These are phyloP conservation scores for Anguilla rostrata DNA, from an alignment of 2,113 vertebrate genomes.

Conservation along the genomic window DNA sequence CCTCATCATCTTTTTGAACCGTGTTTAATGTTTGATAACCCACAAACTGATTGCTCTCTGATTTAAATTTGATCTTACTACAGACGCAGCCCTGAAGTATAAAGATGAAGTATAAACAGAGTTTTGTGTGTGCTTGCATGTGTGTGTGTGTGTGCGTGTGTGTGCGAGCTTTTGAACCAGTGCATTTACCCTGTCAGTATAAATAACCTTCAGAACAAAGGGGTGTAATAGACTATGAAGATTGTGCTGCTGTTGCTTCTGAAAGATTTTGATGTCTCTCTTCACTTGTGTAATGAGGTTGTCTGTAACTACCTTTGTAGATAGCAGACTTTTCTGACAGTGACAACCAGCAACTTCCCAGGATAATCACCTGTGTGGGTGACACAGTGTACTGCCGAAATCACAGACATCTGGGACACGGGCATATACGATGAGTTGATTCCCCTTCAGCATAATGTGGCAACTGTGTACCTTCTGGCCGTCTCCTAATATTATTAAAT, in stretches of 20 bases:
- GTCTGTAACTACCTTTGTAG: neutral
- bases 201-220: neutral
- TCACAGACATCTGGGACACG: constrained; percentile 40
- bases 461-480: constrained; percentile 6
- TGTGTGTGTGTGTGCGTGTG: neutral
- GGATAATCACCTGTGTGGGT: constrained; percentile 29
- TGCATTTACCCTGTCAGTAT: neutral
- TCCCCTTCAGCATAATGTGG: neutral
- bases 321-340: constrained; percentile 14
- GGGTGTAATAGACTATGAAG: neutral
- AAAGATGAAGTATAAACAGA: neutral
- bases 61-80: neutral
- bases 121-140: neutral
- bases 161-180: neutral
- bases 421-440: constrained; percentile 12
- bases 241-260: neutral
- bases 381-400: constrained; percentile 31
- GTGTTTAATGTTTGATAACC: neutral
- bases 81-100: neutral
- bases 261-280: neutral
- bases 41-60: neutral
- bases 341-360: constrained; percentile 33
- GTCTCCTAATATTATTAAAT: constrained; percentile 19
- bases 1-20: neutral
- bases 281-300: neutral